Base-by-base conservation (phyloP, 2,888 invertebrate genomes). In the Quadriops clusia region DNA sequence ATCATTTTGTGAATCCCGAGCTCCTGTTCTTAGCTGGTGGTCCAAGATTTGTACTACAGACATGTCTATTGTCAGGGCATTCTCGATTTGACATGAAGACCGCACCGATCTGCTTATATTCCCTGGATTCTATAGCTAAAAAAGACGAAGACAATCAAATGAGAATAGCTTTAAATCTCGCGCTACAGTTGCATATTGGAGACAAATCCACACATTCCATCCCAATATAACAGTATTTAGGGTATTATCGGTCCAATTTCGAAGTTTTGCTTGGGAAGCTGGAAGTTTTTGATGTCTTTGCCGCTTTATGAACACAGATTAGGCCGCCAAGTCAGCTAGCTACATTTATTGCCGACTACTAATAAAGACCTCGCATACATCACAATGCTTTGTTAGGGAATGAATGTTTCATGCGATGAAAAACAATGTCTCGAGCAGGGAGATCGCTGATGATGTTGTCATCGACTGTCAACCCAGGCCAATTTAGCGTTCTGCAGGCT, bases 391-490 rank as follows among this genome's bases (percentile, higher is more conserved):
- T 17, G n/a, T n/a, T n/a, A n/a, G 23, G 41, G 50, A 43, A 52
- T 54, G 50, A 54, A 56, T 55, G 51, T 56, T 56, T 54, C 55
- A 56, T 56, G 54, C 40, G 45, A 40, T 46, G 49, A 56, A 56
- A 56, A 56, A 56, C 54, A 47, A 54, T 49, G 51, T 51, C 52
- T 51, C 50, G 48, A 45, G 44, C 44, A 44, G 52, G 52, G 53
- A 54, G 53, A 51, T 53, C 49, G 49, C 44, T 55, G 60, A 58
- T 58, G 56, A 58, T 58, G 57, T 60, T 58, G 60, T 60, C 58
- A 60, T 58, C 56, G 47, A 54, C 49, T 56, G 59, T 59, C 59
- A 58, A 47, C 46, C 47, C 42, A 44, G 50, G 49, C 58, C 58
- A 58, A 58, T 58, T 58, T 59, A 56, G 45, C 43, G 36, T 36